These are phyloP conservation scores for Diorhabda carinulata DNA, from an alignment of 1,140 invertebrate genomes.

Conservation along the genomic window DNA sequence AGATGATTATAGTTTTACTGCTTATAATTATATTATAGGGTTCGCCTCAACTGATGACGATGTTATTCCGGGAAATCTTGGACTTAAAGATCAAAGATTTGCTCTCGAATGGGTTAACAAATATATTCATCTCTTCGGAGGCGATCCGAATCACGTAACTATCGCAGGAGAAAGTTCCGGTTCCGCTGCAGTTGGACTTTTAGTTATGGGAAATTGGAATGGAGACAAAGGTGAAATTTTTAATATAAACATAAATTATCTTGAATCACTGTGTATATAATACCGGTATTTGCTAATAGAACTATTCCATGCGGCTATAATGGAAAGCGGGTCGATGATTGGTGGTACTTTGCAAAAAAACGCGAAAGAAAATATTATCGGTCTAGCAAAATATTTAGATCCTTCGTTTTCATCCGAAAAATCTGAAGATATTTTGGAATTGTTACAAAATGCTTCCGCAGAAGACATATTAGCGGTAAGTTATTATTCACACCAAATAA, in stretches of 20 bases:
- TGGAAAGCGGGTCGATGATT: constrained; percentile 4
- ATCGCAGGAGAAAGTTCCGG: constrained; percentile 13
- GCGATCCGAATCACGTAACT: constrained; percentile 10
- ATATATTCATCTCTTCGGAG: constrained; percentile 3
- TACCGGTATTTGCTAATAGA: not conserved
- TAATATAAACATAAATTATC: not conserved
- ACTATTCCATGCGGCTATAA: constrained; percentile 1
- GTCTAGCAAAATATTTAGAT: not conserved
- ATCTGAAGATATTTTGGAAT: not conserved
- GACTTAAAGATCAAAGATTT: constrained; percentile 8
- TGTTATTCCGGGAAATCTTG: constrained; percentile 6
- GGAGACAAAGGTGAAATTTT: not conserved
- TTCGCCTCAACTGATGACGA: constrained; percentile 4
- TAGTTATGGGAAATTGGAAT: not conserved
- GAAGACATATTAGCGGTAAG: not conserved
- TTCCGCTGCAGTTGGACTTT: not conserved
- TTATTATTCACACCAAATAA: not conserved
- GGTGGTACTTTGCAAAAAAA: constrained; percentile 1
- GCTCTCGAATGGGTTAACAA: constrained; percentile 9
- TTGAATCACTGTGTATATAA: not conserved
- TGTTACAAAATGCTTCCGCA: not conserved
- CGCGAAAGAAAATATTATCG: not conserved
- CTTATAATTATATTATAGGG: not conserved
- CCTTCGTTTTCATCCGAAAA: not conserved
- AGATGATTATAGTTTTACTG: too few species aligned